These are phyloP conservation scores for Acrocephalus kingi DNA, from an alignment of 2,113 vertebrate species.

Conservation along the genomic window DNA sequence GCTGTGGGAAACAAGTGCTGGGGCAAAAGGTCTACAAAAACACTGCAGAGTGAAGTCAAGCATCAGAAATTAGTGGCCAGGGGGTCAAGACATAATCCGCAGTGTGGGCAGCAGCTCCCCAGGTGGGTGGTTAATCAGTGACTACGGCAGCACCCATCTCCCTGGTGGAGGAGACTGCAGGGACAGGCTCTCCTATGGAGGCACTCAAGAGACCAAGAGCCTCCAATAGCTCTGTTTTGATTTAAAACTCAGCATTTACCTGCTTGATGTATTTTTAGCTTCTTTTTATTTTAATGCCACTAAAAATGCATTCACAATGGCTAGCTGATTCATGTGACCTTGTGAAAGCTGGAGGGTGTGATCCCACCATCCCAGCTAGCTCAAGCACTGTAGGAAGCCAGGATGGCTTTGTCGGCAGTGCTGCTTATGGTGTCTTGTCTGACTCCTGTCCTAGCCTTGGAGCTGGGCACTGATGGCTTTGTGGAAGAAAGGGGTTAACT, in stretches of 20 bases:
- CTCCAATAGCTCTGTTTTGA: background rate
- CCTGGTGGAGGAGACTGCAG: rapidly evolving
- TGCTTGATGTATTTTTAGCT: background rate
- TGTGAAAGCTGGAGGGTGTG: background rate
- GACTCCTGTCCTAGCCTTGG: background rate
- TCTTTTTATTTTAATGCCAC: background rate
- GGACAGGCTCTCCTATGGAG: background rate
- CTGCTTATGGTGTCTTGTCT: background rate
- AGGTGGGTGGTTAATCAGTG: background rate
- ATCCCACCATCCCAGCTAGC: background rate
- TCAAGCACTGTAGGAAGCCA: rapidly evolving
- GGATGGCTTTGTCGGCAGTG: rapidly evolving
- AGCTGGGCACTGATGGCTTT: background rate
- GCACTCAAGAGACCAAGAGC: background rate
- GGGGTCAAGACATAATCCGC: background rate
- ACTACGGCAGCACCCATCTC: background rate
- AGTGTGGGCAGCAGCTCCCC: background rate
- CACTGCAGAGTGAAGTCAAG: background rate
- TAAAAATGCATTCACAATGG: background rate
- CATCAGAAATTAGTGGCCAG: slow-evolving; percentile 4
- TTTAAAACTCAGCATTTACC: background rate
- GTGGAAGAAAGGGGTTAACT: background rate
- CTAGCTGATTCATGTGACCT: background rate
- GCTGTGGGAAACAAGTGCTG: background rate
- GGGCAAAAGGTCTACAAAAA: background rate